Evolutionary conservation across 1,140 invertebrate species (phyloP).

Genomic region (Helicoverpa armigera): DNA sequence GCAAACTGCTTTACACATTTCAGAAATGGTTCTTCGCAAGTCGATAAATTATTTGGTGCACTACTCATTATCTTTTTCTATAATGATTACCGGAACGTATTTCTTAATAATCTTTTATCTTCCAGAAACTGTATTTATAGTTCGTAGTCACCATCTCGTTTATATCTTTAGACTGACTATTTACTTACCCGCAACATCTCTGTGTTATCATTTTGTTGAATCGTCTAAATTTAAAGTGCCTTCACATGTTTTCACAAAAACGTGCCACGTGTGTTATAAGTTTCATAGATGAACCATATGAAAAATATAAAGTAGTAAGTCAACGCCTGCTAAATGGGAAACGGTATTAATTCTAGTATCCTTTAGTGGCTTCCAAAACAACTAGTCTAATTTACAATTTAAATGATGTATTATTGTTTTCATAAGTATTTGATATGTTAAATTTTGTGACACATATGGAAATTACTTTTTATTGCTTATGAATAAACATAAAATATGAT

Average conservation of each 20-base stretch:
- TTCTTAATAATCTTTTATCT: neutral
- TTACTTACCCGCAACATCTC: neutral
- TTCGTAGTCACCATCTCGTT: neutral
- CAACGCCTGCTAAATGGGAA: slow-evolving; percentile 44
- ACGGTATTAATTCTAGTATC: slow-evolving; percentile 54
- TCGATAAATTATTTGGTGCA: slow-evolving; percentile 40
- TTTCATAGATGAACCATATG: slow-evolving; percentile 29
- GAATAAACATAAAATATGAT: slow-evolving; percentile 83
- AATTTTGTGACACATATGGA: slow-evolving; percentile 80
- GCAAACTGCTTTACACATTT: slow-evolving; percentile 49
- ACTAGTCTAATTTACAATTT: slow-evolving; percentile 50
- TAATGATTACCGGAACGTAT: neutral
- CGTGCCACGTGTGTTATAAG: slow-evolving; percentile 56
- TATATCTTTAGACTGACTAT: slow-evolving; percentile 29
- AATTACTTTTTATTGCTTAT: slow-evolving; percentile 86
- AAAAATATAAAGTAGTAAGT: slow-evolving; percentile 54
- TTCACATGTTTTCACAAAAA: slow-evolving; percentile 72
- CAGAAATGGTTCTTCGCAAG: slow-evolving; percentile 2
- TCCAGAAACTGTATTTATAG: neutral
- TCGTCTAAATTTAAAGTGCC: slow-evolving; percentile 80
- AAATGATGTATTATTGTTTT: slow-evolving; percentile 64
- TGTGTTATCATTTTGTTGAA: slow-evolving; percentile 38
- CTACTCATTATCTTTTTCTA: slow-evolving; percentile 10
- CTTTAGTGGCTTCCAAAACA: slow-evolving; percentile 66
- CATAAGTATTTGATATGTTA: slow-evolving; percentile 71